Conservation (phyloP, 2,888 invertebrate genomes). For the Orthosia gracilis region DNA sequence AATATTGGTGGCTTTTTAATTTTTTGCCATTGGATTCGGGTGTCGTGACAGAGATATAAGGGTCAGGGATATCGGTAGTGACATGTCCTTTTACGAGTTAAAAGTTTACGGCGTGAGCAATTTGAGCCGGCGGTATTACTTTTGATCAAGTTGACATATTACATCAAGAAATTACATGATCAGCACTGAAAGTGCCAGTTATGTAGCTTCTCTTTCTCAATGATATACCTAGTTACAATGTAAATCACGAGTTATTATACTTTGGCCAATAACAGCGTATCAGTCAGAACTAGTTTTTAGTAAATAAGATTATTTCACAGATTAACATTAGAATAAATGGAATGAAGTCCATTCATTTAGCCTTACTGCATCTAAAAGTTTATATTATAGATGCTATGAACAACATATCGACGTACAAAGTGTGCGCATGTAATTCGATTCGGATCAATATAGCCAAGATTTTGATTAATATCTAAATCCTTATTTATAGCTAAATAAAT, state of each 20-base stretch:
- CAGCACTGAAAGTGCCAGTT: background rate
- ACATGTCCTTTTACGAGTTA: slow-evolving; percentile 29
- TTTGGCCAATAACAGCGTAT: background rate
- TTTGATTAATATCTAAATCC: slow-evolving; percentile 37
- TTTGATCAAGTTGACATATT: slow-evolving; percentile 21
- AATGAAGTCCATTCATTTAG: slow-evolving; percentile 35
- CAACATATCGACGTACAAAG: slow-evolving; percentile 35
- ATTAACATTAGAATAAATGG: slow-evolving; percentile 29
- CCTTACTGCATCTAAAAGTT: slow-evolving; percentile 27
- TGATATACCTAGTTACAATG: background rate
- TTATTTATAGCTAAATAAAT: slow-evolving; percentile 50
- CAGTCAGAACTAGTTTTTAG: slow-evolving; percentile 5
- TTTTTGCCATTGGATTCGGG: slow-evolving; percentile 11
- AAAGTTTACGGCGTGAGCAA: slow-evolving; percentile 3
- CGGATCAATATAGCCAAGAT: slow-evolving; percentile 27
- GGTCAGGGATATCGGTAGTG: slow-evolving; percentile 25
- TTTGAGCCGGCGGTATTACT: background rate
- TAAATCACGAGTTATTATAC: background rate
- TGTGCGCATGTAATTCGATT: slow-evolving; percentile 35
- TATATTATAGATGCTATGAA: slow-evolving; percentile 17
- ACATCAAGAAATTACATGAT: background rate
- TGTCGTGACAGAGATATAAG: slow-evolving; percentile 8
- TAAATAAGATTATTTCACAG: slow-evolving; percentile 37
- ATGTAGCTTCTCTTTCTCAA: background rate
- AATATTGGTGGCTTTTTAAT: slow-evolving; percentile 43